Evolutionary conservation across 2,888 invertebrate genomes (phyloP), one percentile per base, ranked within the genome.

Genomic region (Hyalella azteca): DNA sequence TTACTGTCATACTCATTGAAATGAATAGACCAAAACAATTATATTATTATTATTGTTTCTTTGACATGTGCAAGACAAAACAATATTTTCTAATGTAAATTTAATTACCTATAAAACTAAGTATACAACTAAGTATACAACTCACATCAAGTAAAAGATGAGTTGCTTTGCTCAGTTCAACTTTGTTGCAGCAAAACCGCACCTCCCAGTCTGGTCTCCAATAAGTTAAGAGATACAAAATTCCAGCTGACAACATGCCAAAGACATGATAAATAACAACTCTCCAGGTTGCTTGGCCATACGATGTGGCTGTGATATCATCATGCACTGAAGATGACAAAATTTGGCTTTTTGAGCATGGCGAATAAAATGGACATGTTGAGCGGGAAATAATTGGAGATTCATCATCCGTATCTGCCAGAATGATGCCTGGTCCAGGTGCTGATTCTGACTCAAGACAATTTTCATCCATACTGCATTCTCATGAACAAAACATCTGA

Each of bases 191-290:
- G 13, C 39, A 78, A 54, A 75, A 78, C 41, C 60, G 77, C 9
- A 81, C 75, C 11, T 73, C 29, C 83, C 83, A 83, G 32, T 81
- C 80, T 49, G 83, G 83, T 32, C 78, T 80, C 83, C 83, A 83
- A 22, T 83, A 80, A 7, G 59, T 66, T 11, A 81, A n/a, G 13
- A 83, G 78, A 29, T 78, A 77, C n/a, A 80, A 73, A 32, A 45
- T 26, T 3, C 83, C 83, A 15, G 80, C 45, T 1, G 79, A 73
- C 9, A 83, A 19, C 13, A 83, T 13, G 26, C 66, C 50, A 36
- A 81, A 39, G 2, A 81, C 40, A 36, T 81, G 78, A 29, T 50
- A 81, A 39, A 79, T 29, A 59, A 78, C 60, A 11, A 48, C 73
- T 26, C 49, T 75, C 22, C 76, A 60, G 19, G n/a, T 22, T 15